Conservation (phyloP, 2,113 vertebrate species). For the Isurus oxyrinchus region DNA sequence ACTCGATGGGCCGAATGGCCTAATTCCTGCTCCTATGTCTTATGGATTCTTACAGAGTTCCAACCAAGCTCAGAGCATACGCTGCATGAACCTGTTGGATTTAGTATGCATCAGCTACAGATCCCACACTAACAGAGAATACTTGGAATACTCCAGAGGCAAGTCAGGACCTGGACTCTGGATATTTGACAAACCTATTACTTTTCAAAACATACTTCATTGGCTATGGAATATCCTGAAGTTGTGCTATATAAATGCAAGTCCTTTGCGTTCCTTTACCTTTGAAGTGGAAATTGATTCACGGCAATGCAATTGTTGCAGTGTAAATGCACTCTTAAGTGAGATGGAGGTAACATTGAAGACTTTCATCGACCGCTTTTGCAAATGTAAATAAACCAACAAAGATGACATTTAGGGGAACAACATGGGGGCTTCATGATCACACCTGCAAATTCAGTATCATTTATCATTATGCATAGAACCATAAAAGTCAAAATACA, state of each 20-base stretch:
- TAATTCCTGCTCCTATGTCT: too few species aligned
- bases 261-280: background rate
- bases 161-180: background rate
- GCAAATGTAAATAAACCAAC: background rate
- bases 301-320: background rate
- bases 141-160: background rate
- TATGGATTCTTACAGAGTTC: background rate
- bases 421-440: background rate
- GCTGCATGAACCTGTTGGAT: background rate
- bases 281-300: background rate
- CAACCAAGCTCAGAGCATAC: background rate
- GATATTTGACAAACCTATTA: background rate
- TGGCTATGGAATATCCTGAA: too few species aligned
- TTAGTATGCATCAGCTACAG: background rate
- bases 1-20: too few species aligned
- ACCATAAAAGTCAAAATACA: background rate
- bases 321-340: background rate
- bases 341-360: background rate
- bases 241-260: background rate
- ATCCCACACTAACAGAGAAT: background rate
- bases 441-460: background rate
- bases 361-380: background rate
- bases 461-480: background rate
- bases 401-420: background rate
- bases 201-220: background rate